Base-by-base conservation (phyloP, 2,888 invertebrate species). In the Elmis aenea region DNA sequence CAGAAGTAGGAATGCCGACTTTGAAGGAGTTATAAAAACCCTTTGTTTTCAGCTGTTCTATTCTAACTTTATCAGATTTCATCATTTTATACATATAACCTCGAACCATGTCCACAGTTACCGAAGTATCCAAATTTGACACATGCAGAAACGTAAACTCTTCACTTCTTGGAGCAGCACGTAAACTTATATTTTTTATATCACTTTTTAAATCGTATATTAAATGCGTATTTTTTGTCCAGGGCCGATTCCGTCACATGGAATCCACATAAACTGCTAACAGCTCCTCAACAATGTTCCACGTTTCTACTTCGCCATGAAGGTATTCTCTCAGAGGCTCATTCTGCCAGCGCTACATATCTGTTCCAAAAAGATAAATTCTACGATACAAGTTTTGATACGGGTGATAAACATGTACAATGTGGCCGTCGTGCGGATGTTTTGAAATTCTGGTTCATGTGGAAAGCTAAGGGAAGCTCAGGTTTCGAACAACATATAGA, bases 391-490 rank as follows among this genome's bases (percentile, higher is more conserved):
- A 70, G 75, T 5, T 88, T 78, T 57, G 89, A 89, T 54, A 85
- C 83, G 1, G 91, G 91, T 0, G 91, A 91, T 61, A 95, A 95
- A 61, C 91, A 94, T 54, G 83, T 97, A 22, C 96, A 97, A 63
- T 97, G 96, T 62, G 96, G 96, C 0, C 77, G 97, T 1, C 79
- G 93, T 52, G 95, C 92, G 1, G 96, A 97, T 63, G 90, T 95
- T 5, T 76, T 95, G 43, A 97, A 97, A 67, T 87, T 96, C 64
- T 97, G 96, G 96, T 84, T 93, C 61, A 93, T 94, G 91, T 96
- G 96, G 96, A 90, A 94, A 59, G 92, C 95, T 3, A 95, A 95
- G 67, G 89, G 90, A 1, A 81, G 79, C 0, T 69, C 70, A 26
- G 91, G 90, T 0, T 73, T 90, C 15, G 84, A 85, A 52, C 74